phyloP scores from a whole-genome alignment of 2,797 vertebrate species.

The Smutsia temminckii region DNA sequence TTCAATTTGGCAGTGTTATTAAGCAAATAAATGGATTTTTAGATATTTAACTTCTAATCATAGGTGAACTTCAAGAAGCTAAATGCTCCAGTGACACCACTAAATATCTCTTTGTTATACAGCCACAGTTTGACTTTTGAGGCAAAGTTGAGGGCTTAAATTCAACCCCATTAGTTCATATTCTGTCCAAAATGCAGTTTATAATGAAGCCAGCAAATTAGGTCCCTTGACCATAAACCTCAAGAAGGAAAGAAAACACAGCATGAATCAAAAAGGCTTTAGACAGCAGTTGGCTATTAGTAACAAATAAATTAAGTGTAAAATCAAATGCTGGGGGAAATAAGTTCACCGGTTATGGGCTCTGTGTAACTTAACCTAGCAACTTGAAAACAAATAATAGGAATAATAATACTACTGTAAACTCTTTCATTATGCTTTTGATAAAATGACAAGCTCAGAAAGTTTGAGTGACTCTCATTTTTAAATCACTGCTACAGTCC shows the following conservation, averaged over 20 bases:
- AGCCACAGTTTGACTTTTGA: constrained; percentile 81
- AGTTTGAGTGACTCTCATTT: constrained; percentile 44
- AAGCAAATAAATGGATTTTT: constrained; percentile 78
- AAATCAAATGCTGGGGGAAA: constrained; percentile 69
- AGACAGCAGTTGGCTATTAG: constrained; percentile 85
- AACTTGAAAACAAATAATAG: not conserved
- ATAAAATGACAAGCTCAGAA: constrained; percentile 42
- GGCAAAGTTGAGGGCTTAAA: constrained; percentile 83
- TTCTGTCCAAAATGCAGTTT: constrained; percentile 85
- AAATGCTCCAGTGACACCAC: constrained; percentile 78
- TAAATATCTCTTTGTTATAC: constrained; percentile 83
- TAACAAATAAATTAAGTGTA: constrained; percentile 84
- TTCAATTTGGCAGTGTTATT: constrained; percentile 73
- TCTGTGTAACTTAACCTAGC: constrained; percentile 51
- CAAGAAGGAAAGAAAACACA: constrained; percentile 86
- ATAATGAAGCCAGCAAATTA: constrained; percentile 88
- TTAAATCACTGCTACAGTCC: not conserved
- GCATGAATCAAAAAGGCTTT: constrained; percentile 87
- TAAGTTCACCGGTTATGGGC: constrained; percentile 68
- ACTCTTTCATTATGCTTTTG: not conserved
- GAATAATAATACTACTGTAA: not conserved
- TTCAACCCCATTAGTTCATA: constrained; percentile 84
- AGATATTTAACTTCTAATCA: constrained; percentile 78
- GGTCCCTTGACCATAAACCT: constrained; percentile 87
- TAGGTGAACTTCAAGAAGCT: constrained; percentile 77